These are phyloP conservation scores for Hanleya hanleyi DNA, from an alignment of 2,888 invertebrate genomes.

Conservation along the genomic window DNA sequence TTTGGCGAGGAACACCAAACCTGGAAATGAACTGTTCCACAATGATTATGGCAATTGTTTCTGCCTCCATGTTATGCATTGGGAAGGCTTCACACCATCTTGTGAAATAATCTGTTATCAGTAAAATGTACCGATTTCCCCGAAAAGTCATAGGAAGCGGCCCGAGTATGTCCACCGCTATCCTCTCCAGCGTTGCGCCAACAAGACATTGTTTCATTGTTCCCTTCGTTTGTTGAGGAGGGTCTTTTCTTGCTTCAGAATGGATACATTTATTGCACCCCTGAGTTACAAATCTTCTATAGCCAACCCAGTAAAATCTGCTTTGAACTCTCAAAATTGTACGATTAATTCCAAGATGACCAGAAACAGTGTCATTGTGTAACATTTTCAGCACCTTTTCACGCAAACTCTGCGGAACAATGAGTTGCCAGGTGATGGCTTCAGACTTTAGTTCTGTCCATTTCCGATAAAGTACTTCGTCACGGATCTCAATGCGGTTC, in stretches of 20 bases:
- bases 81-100: constrained; percentile 32
- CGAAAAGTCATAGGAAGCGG: constrained; percentile 33
- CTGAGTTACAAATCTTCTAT: constrained; percentile 20
- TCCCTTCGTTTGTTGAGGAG: constrained; percentile 31
- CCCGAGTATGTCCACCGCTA: constrained; percentile 42
- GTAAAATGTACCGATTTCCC: constrained; percentile 41
- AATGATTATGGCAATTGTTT: constrained; percentile 37
- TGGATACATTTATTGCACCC: constrained; percentile 32
- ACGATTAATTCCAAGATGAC: constrained; percentile 38
- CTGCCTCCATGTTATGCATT: constrained; percentile 29
- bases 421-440: not conserved
- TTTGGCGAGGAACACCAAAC: constrained; percentile 31
- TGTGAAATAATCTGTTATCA: constrained; percentile 40
- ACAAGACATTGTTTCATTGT: constrained; percentile 23
- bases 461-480: not conserved
- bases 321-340: constrained; percentile 29
- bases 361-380: constrained; percentile 17
- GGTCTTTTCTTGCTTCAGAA: constrained; percentile 21
- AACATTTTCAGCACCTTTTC: not conserved
- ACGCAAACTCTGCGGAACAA: not conserved
- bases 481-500: not conserved
- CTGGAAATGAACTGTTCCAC: constrained; percentile 33
- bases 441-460: not conserved
- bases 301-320: constrained; percentile 38
- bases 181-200: constrained; percentile 17